Percentiles rank a stretch among this genome's conserved stretches.
Evolutionary conservation across 2,113 vertebrate species (phyloP).

Genomic region (Paedocypris sp.): DNA sequence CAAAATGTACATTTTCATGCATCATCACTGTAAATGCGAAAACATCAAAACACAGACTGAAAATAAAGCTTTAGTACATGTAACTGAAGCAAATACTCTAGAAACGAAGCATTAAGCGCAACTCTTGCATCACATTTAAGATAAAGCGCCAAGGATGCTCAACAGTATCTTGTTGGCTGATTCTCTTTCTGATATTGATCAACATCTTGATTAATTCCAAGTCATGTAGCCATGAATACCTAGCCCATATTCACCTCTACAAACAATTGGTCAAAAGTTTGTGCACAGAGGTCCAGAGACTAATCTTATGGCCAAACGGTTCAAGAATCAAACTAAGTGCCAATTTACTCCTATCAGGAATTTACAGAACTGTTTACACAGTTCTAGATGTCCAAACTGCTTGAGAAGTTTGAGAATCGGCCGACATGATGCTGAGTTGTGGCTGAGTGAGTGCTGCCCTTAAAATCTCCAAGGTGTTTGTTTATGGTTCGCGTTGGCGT

Average conservation of each 20-base stretch:
- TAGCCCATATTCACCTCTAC: conserved; percentile 41
- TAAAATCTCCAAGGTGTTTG: conserved; percentile 22
- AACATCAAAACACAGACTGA: no score
- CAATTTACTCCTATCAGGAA: background rate
- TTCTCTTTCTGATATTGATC: conserved; percentile 20
- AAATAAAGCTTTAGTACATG: background rate
- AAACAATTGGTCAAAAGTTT: conserved; percentile 67
- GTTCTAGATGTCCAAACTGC: background rate
- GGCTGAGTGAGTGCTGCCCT: conserved; percentile 45
- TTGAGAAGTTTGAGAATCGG: conserved; percentile 23
- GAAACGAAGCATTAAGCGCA: conserved; percentile 39
- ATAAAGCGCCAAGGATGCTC: conserved; percentile 34
- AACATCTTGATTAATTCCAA: background rate
- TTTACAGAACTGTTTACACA: background rate
- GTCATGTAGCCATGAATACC: no score
- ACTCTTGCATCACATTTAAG: conserved; percentile 26
- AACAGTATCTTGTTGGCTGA: conserved; percentile 44
- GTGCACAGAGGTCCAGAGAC: conserved; percentile 29
- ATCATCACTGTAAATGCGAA: no score
- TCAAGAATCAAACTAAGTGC: conserved; percentile 28
- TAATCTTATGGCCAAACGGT: background rate
- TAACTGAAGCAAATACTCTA: conserved; percentile 14
- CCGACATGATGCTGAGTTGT: conserved; percentile 41
- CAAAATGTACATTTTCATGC: no score
- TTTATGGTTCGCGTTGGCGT: conserved; percentile 39